Percentiles rank a stretch among this genome's conserved stretches.
phyloP scores from a whole-genome alignment of 2,797 vertebrate species.

The Synanceia verrucosa region DNA sequence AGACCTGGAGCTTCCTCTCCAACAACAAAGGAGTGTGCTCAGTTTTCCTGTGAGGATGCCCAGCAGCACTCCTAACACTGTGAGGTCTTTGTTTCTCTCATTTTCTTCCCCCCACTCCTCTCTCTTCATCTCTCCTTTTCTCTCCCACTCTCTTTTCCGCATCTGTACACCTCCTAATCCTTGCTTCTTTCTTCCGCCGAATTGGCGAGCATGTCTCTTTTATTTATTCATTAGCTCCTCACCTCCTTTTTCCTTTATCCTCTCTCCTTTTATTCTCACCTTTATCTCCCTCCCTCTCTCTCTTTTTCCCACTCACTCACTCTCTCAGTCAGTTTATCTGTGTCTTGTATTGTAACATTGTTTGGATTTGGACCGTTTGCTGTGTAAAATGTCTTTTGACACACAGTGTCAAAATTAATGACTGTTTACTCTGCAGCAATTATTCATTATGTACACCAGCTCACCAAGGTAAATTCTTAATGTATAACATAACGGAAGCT shows the following conservation, averaged over 20 bases:
- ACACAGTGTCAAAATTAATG: constrained; percentile 46
- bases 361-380: constrained; percentile 54
- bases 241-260: constrained; percentile 29
- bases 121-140: constrained; percentile 26
- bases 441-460: constrained; percentile 28
- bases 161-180: constrained; percentile 66
- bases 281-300: neutral
- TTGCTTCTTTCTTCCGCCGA: constrained; percentile 44
- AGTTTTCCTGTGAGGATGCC: constrained; percentile 74
- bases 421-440: constrained; percentile 51
- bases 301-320: neutral
- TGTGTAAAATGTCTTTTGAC: constrained; percentile 36
- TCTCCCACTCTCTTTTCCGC: constrained; percentile 47
- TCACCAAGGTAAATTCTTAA: constrained; percentile 15
- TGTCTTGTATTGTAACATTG: constrained; percentile 27
- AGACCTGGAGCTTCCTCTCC: constrained; percentile 71
- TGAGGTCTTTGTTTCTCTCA: constrained; percentile 72
- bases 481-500: neutral
- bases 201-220: constrained; percentile 47
- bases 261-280: constrained; percentile 10
- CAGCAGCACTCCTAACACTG: constrained; percentile 72
- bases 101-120: constrained; percentile 25
- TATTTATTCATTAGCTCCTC: constrained; percentile 67
- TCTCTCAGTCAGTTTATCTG: constrained; percentile 16
- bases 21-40: constrained; percentile 73